These are phyloP conservation scores for Erpobdella octoculata DNA, from an alignment of 2,888 invertebrate species.

Conservation along the genomic window DNA sequence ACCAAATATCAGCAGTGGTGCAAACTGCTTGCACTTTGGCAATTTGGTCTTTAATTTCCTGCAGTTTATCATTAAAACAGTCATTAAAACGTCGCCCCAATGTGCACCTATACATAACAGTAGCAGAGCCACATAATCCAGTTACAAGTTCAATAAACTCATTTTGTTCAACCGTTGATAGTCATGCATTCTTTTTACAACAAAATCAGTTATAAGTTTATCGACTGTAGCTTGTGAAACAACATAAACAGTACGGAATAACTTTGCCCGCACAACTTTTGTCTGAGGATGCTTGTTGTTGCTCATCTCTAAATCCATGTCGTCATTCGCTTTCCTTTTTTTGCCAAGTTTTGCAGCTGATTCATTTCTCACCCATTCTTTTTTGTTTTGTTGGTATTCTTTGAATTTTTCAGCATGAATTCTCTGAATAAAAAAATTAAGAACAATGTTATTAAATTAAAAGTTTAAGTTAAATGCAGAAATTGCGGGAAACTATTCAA, in stretches of 20 bases:
- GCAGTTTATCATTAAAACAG: not conserved
- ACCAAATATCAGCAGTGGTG: not conserved
- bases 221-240: not conserved
- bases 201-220: not conserved
- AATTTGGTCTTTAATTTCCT: not conserved
- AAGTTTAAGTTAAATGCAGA: no score
- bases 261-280: not conserved
- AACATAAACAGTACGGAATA: not conserved
- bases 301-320: not conserved
- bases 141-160: constrained; percentile 1
- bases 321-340: constrained; percentile 1
- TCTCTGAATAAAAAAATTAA: not conserved
- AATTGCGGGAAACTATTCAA: no score
- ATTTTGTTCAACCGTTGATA: not conserved
- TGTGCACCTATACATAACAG: not conserved
- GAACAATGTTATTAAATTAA: not conserved
- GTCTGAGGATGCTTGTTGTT: not conserved
- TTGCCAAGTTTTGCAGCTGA: not conserved
- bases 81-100: not conserved
- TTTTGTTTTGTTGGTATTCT: not conserved
- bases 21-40: constrained; percentile 2
- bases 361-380: not conserved
- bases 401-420: not conserved
- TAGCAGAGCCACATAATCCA: constrained; percentile 1
- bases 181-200: not conserved